Percentiles rank a stretch among this genome's conserved stretches.
Conservation (phyloP, 2,113 vertebrate species). For the Brachypodius melanocephalos region DNA sequence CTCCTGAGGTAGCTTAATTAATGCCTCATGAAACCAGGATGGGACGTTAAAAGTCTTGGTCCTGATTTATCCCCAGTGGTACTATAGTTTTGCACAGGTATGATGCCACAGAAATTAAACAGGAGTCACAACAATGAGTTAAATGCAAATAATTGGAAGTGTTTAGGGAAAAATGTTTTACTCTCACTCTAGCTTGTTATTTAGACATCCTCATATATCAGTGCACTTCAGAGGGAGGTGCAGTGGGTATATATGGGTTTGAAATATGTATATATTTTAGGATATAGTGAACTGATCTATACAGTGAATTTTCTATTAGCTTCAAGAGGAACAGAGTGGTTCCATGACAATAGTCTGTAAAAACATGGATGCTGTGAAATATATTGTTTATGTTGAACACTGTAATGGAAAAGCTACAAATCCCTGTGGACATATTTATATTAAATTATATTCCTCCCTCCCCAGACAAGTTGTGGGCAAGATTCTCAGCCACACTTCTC, state of each 20-base stretch:
- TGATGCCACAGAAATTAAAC: background rate
- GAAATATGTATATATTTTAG: background rate
- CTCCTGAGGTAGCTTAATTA: constrained; percentile 2
- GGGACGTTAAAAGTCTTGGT: background rate
- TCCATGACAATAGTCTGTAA: background rate
- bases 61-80: background rate
- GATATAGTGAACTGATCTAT: background rate
- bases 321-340: background rate
- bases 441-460: background rate
- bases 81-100: background rate
- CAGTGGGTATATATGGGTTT: background rate
- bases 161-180: background rate
- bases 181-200: background rate
- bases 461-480: background rate
- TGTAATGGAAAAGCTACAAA: background rate
- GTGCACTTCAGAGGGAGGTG: background rate
- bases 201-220: background rate
- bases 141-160: background rate
- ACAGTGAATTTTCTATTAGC: background rate
- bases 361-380: background rate
- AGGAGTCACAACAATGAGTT: background rate
- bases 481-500: background rate
- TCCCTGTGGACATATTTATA: background rate
- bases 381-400: background rate
- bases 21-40: background rate